These are phyloP conservation scores for Palythoa grandiflora DNA, from an alignment of 92 coral and sea anemone species.

Conservation along the genomic window DNA sequence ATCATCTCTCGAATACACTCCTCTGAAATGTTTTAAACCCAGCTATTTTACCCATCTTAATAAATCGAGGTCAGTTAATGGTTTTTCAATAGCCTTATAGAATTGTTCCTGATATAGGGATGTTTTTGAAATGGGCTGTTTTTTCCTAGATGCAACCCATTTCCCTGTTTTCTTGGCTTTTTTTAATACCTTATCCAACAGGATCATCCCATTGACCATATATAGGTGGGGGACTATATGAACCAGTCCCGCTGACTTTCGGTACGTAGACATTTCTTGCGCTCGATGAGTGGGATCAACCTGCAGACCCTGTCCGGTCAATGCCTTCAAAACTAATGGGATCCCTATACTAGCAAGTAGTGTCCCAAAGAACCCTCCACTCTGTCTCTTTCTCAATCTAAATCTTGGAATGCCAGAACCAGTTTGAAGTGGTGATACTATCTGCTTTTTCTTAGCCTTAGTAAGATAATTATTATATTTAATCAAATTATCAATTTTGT, in stretches of 20 bases:
- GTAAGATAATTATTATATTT: conserved; percentile 1
- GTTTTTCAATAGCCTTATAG: too few relatives aligned
- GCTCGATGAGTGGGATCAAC: too few relatives aligned
- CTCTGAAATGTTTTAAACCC: too few relatives aligned
- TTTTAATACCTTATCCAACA: neutral
- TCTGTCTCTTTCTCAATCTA: neutral
- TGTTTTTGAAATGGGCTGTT: too few relatives aligned
- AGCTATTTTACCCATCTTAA: too few relatives aligned
- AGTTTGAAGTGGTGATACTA: neutral
- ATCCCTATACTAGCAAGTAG: neutral
- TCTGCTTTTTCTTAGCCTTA: conserved; percentile 11
- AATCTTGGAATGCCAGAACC: neutral
- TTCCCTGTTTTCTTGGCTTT: too few relatives aligned
- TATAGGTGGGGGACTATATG: neutral
- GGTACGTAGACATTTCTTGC: too few relatives aligned
- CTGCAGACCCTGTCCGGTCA: neutral
- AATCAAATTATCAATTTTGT: conserved; percentile 7
- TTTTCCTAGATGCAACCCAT: too few relatives aligned
- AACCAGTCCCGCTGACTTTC: too few relatives aligned
- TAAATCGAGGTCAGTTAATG: too few relatives aligned
- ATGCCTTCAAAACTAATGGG: neutral
- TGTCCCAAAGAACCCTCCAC: neutral
- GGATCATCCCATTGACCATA: neutral
- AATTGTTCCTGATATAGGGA: too few relatives aligned
- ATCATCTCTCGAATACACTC: too few relatives aligned